Evolutionary conservation across 2,797 vertebrate species (phyloP).

Genomic region (Aythya fuligula): DNA sequence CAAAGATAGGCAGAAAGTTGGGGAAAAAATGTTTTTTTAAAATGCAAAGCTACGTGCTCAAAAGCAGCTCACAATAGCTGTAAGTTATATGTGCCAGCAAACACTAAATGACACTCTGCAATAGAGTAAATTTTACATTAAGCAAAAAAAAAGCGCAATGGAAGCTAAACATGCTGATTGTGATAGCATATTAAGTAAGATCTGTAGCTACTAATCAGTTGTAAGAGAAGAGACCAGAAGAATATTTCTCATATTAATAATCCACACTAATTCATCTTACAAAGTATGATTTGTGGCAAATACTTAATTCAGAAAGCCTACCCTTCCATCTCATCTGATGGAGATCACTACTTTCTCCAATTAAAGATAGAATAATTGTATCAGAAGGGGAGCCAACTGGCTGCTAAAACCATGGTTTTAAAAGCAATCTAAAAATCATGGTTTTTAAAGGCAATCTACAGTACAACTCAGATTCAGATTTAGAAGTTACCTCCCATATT

Average conservation of each 20-base stretch:
- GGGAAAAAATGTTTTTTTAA: background rate
- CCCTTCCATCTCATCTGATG: background rate
- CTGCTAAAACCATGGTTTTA: background rate
- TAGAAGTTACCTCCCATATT: background rate
- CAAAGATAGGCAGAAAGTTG: background rate
- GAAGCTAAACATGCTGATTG: background rate
- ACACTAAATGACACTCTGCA: background rate
- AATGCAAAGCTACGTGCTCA: background rate
- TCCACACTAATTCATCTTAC: background rate
- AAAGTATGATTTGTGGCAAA: background rate
- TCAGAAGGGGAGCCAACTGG: background rate
- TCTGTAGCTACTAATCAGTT: background rate
- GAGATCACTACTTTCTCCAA: background rate
- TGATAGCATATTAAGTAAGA: background rate
- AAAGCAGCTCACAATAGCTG: background rate
- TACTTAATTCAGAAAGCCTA: background rate
- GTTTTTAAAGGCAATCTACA: background rate
- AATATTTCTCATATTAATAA: background rate
- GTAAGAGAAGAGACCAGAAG: background rate
- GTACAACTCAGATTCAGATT: background rate
- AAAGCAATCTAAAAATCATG: no score
- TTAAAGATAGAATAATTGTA: background rate
- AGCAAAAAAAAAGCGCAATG: background rate
- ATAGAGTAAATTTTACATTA: background rate
- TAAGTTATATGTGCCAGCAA: background rate